phyloP scores from a whole-genome alignment of 2,888 invertebrate genomes.

The Cheilosia soror region DNA sequence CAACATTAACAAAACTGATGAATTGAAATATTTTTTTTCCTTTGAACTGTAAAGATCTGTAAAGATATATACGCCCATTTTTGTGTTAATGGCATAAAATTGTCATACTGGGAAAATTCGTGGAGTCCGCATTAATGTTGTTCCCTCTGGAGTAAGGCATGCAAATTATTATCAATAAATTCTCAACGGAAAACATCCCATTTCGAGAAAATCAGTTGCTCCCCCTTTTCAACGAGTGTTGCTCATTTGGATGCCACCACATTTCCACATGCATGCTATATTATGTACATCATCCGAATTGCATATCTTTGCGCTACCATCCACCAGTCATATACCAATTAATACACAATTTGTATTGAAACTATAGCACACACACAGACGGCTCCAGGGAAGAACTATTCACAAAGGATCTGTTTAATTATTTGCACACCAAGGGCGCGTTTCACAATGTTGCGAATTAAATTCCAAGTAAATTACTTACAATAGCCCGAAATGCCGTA shows the following conservation, averaged over 20 bases:
- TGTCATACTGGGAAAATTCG: too few species aligned
- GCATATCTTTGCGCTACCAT: not conserved
- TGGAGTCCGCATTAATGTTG: too few species aligned
- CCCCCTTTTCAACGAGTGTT: too few species aligned
- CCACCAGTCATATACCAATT: conserved; percentile 29
- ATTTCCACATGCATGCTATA: not conserved
- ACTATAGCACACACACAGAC: conserved; percentile 21
- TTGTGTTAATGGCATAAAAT: too few species aligned
- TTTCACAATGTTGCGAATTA: conserved; percentile 13
- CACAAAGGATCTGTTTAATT: conserved; percentile 47
- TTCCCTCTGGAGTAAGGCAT: too few species aligned
- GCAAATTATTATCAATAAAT: too few species aligned
- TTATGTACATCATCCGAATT: not conserved
- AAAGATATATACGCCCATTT: too few species aligned
- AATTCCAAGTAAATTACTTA: conserved; percentile 40
- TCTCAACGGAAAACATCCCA: too few species aligned
- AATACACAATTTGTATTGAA: conserved; percentile 21
- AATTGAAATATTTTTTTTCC: too few species aligned
- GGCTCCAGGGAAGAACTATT: conserved; percentile 5
- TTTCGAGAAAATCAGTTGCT: too few species aligned
- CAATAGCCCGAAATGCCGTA: conserved; percentile 22
- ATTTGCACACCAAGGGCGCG: conserved; percentile 32
- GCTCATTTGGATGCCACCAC: not conserved
- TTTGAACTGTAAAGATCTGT: too few species aligned
- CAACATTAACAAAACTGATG: too few species aligned